Base-by-base conservation (phyloP, 2,113 vertebrate species). In the Anoplopoma fimbria region DNA sequence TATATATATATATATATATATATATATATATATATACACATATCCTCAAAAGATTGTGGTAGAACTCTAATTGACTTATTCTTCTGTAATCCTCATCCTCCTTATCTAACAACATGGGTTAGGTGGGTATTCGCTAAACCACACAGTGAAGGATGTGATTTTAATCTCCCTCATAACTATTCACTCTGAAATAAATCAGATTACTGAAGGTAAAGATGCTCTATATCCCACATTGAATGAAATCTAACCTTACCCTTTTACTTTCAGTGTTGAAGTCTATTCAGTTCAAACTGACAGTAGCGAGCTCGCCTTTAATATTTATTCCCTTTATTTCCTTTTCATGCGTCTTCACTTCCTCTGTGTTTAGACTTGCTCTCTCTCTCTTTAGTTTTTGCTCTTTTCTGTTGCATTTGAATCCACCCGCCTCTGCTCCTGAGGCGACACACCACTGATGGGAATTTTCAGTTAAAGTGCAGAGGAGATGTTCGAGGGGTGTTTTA, bases 391-490 rank as follows among this genome's bases (percentile, higher is more conserved):
- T 77, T 49, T 38, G 12, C 29, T 70, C 51, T 51, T 19, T 21
- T 47, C 36, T 25, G 12, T 64, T 21, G 57, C 29, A 61, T 69
- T 58, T 81, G 69, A 36, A 14, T 77, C 77, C 21, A 29, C 76
- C 53, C 2, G 4, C 51, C 4, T 45, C 38, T 51, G 51, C 58
- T 68, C 51, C 77, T 47, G 51, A 74, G 27, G 71, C 72, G 1
- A 38, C 42, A 36, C 15, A 31, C 14, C 25, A 34, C 70, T 33
- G 69, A 85, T 76, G 80, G 77, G 64, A 83, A 83, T 85, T n/a
- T 83, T 82, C 82, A 89, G 81, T 89, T 77, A 75, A 79, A 85
- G 82, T 58, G 72, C 58, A 75, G 69, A 68, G 45, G 77, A 71
- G 77, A 80, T 51, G 65, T 64, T 57, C 33, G 38, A 69, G 57